These are phyloP conservation scores for Stegodyphus dumicola DNA, from an alignment of 1,140 invertebrate genomes.

Conservation along the genomic window DNA sequence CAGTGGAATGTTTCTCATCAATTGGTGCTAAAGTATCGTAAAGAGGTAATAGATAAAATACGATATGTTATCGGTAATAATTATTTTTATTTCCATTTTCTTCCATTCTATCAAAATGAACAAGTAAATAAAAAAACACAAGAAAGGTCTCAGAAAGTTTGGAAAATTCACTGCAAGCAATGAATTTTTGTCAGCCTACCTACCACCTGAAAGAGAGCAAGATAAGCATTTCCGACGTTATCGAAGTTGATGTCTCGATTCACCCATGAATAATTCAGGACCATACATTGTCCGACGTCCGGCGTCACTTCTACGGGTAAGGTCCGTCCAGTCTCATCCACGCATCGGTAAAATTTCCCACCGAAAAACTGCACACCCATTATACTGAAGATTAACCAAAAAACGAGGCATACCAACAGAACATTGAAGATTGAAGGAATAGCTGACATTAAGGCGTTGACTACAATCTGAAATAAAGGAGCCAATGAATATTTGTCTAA, in stretches of 20 bases:
- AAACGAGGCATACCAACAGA: conserved; percentile 87
- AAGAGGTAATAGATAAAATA: too few species aligned
- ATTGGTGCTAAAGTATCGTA: too few species aligned
- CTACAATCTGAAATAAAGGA: conserved; percentile 79
- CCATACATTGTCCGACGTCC: conserved; percentile 82
- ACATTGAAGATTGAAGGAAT: conserved; percentile 97
- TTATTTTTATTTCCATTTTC: too few species aligned
- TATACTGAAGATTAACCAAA: conserved; percentile 92
- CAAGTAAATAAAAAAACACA: too few species aligned
- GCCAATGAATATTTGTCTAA: too few species aligned
- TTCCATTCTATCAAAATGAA: too few species aligned
- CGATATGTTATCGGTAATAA: too few species aligned
- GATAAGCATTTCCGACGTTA: conserved; percentile 95
- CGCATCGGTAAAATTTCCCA: conserved; percentile 92
- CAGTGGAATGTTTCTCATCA: too few species aligned
- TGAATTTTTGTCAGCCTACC: conserved; percentile 59
- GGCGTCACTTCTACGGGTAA: conserved; percentile 87
- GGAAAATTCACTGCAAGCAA: too few species aligned
- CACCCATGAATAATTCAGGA: conserved; percentile 94
- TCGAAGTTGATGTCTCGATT: conserved; percentile 99
- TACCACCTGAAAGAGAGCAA: conserved; percentile 95
- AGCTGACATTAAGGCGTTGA: conserved; percentile 93
- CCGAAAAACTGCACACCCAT: conserved; percentile 91
- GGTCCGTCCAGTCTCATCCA: conserved; percentile 80
- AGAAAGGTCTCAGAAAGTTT: too few species aligned